Percentiles rank a stretch among this genome's conserved stretches.
phyloP scores from a whole-genome alignment of 1,140 invertebrate genomes.

The Heliconius eleuchia region DNA sequence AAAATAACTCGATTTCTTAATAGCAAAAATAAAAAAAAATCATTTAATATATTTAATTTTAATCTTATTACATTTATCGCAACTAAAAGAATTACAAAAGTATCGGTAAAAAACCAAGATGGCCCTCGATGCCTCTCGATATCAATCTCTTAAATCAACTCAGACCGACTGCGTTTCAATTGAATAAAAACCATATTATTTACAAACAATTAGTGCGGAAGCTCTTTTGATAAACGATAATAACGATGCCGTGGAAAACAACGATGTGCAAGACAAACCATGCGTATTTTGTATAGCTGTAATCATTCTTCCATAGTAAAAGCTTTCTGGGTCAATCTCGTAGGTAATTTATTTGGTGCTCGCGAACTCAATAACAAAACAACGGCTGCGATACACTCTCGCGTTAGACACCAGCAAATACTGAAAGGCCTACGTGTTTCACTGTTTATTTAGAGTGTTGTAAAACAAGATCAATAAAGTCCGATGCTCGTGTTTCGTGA shows the following conservation, averaged over 20 bases:
- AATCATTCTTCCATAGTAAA: slow-evolving; percentile 50
- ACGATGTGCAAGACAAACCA: slow-evolving; percentile 20
- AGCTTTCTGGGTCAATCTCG: slow-evolving; percentile 67
- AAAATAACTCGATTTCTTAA: too few relatives aligned
- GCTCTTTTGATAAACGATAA: slow-evolving; percentile 23
- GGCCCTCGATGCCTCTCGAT: neutral
- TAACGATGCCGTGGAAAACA: slow-evolving; percentile 17
- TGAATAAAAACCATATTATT: neutral
- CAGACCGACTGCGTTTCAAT: neutral
- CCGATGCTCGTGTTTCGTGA: slow-evolving; percentile 13
- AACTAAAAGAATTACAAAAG: neutral
- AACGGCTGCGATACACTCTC: slow-evolving; percentile 43
- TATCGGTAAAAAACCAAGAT: neutral
- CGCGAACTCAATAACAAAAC: slow-evolving; percentile 59
- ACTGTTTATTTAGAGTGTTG: slow-evolving; percentile 25
- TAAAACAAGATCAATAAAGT: slow-evolving; percentile 30
- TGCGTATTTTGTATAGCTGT: slow-evolving; percentile 25
- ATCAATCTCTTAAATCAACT: neutral
- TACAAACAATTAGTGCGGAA: neutral
- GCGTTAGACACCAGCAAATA: slow-evolving; percentile 26
- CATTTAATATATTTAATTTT: neutral
- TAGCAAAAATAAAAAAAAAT: too few relatives aligned
- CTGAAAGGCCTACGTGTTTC: slow-evolving; percentile 22
- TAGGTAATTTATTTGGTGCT: slow-evolving; percentile 63
- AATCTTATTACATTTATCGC: neutral